phyloP scores from a whole-genome alignment of 2,888 invertebrate species.

The Antheraea yamamai region DNA sequence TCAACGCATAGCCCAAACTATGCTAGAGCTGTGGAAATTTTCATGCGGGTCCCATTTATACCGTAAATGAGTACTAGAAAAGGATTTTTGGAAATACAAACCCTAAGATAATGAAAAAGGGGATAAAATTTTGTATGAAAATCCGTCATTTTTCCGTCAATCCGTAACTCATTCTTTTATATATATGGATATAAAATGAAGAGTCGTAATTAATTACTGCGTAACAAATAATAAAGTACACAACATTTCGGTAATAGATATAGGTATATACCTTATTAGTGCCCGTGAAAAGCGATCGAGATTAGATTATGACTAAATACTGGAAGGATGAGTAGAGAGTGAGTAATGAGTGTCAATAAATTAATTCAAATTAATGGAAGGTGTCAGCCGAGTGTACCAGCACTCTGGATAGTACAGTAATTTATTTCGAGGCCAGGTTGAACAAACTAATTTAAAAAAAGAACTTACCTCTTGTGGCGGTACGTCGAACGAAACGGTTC shows the following conservation, averaged over 20 bases:
- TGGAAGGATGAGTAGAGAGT: constrained; percentile 11
- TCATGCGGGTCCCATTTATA: too few relatives aligned
- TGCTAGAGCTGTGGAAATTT: too few relatives aligned
- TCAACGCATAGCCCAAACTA: too few relatives aligned
- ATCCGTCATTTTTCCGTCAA: too few relatives aligned
- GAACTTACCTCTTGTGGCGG: constrained; percentile 94
- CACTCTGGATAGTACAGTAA: constrained; percentile 1
- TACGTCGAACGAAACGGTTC: constrained; percentile 97
- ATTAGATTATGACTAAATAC: constrained; percentile 13
- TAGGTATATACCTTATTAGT: background rate
- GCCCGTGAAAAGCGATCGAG: background rate
- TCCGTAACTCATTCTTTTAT: too few relatives aligned
- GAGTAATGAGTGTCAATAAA: constrained; percentile 8
- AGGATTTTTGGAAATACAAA: too few relatives aligned
- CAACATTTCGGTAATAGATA: background rate
- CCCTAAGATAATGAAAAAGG: too few relatives aligned
- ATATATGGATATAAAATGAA: too few relatives aligned
- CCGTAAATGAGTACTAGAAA: too few relatives aligned
- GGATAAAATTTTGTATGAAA: too few relatives aligned
- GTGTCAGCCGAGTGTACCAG: constrained; percentile 8
- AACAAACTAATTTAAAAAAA: constrained; percentile 9
- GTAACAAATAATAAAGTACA: background rate
- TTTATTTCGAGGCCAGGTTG: constrained; percentile 11
- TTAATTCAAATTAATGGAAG: constrained; percentile 13
- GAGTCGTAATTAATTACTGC: too few relatives aligned